Conservation (phyloP, 92 coral and sea anemone genomes). For the Umimayanthus kanabou region DNA sequence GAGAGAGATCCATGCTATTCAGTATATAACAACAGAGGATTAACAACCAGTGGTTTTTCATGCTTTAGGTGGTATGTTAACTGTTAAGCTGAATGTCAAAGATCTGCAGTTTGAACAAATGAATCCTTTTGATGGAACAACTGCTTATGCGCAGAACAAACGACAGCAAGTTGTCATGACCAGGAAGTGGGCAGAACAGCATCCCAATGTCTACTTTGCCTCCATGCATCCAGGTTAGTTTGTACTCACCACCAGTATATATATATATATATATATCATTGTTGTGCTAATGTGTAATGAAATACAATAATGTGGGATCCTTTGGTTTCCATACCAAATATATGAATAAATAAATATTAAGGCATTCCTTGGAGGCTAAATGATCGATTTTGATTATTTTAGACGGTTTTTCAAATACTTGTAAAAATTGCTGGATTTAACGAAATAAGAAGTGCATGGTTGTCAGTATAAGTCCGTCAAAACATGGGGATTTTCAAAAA, state of each 20-base stretch:
- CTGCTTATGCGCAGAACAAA: constrained; percentile 96
- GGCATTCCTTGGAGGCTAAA: no score
- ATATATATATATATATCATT: not conserved
- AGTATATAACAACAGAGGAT: no score
- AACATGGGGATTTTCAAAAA: no score
- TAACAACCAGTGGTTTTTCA: not conserved
- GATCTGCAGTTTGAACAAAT: constrained; percentile 89
- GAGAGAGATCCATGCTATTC: no score
- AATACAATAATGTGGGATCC: no score
- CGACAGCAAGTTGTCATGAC: constrained; percentile 96
- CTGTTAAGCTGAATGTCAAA: constrained; percentile 67
- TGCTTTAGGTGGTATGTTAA: constrained; percentile 87
- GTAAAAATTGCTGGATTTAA: no score
- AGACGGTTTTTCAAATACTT: no score
- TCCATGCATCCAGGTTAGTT: constrained; percentile 95
- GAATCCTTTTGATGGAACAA: constrained; percentile 90
- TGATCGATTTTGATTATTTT: no score
- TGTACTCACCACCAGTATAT: not conserved
- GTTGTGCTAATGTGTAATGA: not conserved
- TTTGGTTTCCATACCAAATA: no score
- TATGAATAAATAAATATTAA: no score
- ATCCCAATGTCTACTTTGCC: constrained; percentile 82
- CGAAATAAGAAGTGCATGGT: no score
- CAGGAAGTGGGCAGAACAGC: constrained; percentile 82
- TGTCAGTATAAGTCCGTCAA: no score